Conservation (phyloP, 2,113 vertebrate species). For the Alethe castanea region DNA sequence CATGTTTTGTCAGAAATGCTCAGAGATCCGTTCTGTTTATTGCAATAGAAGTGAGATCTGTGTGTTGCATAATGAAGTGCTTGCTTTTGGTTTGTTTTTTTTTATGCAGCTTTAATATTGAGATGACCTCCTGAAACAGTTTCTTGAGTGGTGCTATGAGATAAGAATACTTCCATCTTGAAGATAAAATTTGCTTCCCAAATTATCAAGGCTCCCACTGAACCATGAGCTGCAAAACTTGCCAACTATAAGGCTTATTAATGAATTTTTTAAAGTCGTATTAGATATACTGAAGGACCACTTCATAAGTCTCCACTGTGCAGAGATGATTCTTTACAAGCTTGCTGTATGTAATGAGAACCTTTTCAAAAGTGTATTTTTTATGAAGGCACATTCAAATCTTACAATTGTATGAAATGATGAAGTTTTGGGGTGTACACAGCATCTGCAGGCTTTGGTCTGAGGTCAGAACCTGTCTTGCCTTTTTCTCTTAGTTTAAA, state of each 20-base stretch:
- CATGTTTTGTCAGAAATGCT: neutral
- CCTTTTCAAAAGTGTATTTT: neutral
- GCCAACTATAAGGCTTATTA: neutral
- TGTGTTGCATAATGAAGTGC: neutral
- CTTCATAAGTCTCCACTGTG: neutral
- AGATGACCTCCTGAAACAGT: neutral
- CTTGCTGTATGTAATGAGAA: neutral
- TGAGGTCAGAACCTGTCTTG: neutral
- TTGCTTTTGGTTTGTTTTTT: neutral
- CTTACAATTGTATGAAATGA: neutral
- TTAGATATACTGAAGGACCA: neutral
- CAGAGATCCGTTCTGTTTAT: neutral
- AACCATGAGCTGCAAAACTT: neutral
- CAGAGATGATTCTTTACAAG: neutral
- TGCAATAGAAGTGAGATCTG: neutral
- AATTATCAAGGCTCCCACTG: neutral
- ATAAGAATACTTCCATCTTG: neutral
- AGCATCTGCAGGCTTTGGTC: neutral
- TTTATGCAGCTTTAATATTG: neutral
- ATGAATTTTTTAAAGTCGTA: accelerated
- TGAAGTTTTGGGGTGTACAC: neutral
- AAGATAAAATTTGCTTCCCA: neutral
- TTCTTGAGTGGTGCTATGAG: neutral
- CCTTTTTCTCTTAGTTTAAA: neutral
- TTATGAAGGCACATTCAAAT: neutral